phyloP scores from a whole-genome alignment of 1,140 invertebrate species.

The Zeugodacus cucurbitae region DNA sequence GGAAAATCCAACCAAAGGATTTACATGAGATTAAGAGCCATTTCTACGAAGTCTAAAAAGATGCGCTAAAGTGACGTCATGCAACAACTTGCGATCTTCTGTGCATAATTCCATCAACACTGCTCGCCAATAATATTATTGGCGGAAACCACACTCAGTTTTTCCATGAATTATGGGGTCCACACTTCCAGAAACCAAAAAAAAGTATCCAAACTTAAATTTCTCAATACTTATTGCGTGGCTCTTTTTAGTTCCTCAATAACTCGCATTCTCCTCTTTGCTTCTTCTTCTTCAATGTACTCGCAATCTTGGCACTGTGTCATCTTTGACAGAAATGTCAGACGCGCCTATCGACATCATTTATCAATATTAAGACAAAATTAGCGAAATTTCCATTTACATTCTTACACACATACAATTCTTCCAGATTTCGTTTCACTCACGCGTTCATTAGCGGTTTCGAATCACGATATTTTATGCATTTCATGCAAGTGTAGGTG shows the following conservation, averaged over 20 bases:
- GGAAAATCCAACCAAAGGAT: too few relatives aligned
- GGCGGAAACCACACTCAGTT: too few relatives aligned
- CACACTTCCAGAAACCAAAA: too few relatives aligned
- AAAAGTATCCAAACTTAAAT: too few relatives aligned
- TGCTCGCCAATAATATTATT: background rate
- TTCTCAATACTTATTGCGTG: background rate
- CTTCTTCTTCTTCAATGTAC: background rate
- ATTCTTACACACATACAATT: background rate
- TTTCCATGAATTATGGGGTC: background rate
- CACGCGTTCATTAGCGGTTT: background rate
- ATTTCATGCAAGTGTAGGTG: background rate
- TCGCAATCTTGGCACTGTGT: conserved; percentile 23
- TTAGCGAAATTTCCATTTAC: conserved; percentile 19
- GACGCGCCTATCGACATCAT: conserved; percentile 22
- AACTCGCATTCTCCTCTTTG: background rate
- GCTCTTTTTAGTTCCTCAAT: background rate
- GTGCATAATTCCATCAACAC: background rate
- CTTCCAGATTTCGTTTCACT: background rate
- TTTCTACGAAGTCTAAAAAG: too few relatives aligned
- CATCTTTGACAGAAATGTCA: conserved; percentile 9
- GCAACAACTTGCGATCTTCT: too few relatives aligned
- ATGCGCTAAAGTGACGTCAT: too few relatives aligned
- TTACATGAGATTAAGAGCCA: too few relatives aligned
- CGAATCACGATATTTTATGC: background rate
- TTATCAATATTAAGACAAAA: conserved; percentile 42